Evolutionary conservation across 2,888 invertebrate genomes (phyloP), one percentile per base, ranked within the genome.

Genomic region (Pimpla rufipes): DNA sequence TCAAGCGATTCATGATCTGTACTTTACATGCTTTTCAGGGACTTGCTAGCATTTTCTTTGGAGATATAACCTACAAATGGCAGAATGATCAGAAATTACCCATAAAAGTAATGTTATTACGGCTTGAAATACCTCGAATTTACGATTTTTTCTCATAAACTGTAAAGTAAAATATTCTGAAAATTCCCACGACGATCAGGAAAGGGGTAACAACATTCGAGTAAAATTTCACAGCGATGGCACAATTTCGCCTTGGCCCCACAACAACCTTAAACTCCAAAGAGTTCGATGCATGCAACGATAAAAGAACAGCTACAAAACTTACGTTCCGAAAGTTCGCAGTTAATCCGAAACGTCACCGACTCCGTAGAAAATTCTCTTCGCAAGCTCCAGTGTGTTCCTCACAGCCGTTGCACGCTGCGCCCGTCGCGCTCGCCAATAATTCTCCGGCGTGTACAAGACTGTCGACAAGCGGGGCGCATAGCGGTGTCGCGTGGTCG

Each of bases 381-480:
- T n/a, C 7, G 8, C 1, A 35, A 42, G 29, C 29, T 59, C 57
- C 13, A 3, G 18, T 13, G 13, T 35, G 59, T 37, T 62, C 59
- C 37, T 37, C 16, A 62, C 16, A 10, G 2, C n/a, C 7, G 47
- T n/a, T n/a, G n/a, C n/a, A n/a, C n/a, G n/a, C 23, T 2, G 23
- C 2, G 35, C 10, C 7, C 10, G 40, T 18, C 8, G 40, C 42
- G 42, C 13, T 7, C 23, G 11, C 11, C 55, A 64, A 83, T 83
- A 80, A 83, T 74, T 84, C 83, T 80, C 67, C 62, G 29, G 52
- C 18, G 52, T n/a, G 62, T 77, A 83, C 82, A 85, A 83, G 80
- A 84, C 76, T 84, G 88, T 86, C 87, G 89, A 89, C 88, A 87
- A n/a, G n/a, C n/a, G n/a, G n/a, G n/a, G n/a, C n/a, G n/a, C n/a